A percentile compares a stretch with the other conserved stretches of the same genome.
These are phyloP conservation scores for Syrrhaptes paradoxus DNA, from an alignment of 2,113 vertebrate genomes.

Conservation along the genomic window DNA sequence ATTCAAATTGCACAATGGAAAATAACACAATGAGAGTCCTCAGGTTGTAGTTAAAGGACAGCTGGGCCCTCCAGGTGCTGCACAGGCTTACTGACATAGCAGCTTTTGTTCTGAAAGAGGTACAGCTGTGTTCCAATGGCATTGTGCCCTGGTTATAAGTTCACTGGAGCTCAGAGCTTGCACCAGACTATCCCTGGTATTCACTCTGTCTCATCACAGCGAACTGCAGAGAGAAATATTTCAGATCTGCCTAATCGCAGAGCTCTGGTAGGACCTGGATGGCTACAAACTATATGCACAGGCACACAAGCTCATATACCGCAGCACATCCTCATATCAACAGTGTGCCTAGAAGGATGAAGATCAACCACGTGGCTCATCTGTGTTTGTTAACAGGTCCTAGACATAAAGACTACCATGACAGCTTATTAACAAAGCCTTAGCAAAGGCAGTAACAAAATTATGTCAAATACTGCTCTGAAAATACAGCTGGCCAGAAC, in stretches of 20 bases:
- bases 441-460: background rate
- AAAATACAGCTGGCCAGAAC: background rate
- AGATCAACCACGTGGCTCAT: background rate
- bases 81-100: background rate
- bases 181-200: background rate
- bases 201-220: background rate
- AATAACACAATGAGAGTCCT: background rate
- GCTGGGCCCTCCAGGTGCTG: background rate
- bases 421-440: background rate
- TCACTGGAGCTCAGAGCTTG: background rate
- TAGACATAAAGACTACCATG: background rate
- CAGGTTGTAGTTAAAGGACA: background rate
- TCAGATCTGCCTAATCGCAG: background rate
- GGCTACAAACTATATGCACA: background rate
- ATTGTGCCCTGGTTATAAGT: background rate
- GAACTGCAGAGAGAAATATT: background rate
- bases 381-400: background rate
- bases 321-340: background rate
- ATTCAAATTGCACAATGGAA: background rate
- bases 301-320: background rate
- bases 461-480: background rate
- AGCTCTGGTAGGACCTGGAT: background rate
- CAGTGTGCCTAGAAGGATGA: background rate
- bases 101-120: background rate
- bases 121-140: background rate